phyloP scores from a whole-genome alignment of 2,888 invertebrate genomes.

The Sisyra nigra region DNA sequence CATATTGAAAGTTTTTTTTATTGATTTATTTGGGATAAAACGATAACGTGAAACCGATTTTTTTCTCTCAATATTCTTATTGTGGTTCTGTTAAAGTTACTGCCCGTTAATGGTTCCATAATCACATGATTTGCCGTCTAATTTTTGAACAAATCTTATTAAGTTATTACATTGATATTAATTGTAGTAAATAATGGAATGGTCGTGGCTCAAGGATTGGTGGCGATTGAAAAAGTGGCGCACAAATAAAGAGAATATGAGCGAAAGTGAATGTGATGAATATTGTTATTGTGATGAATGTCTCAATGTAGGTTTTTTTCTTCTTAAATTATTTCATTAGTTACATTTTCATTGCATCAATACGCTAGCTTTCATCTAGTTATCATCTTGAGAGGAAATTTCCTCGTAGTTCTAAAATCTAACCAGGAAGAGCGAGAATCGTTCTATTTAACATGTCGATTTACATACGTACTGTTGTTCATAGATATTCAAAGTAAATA shows the following conservation, averaged over 20 bases:
- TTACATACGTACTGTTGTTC: no score
- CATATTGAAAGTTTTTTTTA: background rate
- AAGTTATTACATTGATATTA: conserved; percentile 6
- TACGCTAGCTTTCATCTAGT: no score
- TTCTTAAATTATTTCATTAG: conserved; percentile 5
- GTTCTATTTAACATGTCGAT: no score
- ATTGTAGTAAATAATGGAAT: conserved; percentile 39
- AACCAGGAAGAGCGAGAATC: no score
- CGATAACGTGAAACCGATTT: background rate
- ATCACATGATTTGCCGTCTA: conserved; percentile 1
- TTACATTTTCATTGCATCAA: no score
- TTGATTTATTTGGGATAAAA: background rate
- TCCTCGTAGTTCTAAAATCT: no score
- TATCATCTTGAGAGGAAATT: no score
- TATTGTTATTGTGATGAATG: conserved; percentile 67
- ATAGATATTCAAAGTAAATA: no score
- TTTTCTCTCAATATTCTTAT: background rate
- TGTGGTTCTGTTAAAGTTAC: background rate
- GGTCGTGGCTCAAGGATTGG: conserved; percentile 69
- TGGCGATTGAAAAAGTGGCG: conserved; percentile 60
- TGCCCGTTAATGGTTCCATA: no score
- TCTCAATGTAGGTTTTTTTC: conserved; percentile 23
- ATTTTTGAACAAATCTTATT: background rate
- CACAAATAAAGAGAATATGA: conserved; percentile 34
- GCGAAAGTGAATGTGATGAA: conserved; percentile 36